A percentile compares a stretch with the other conserved stretches of the same genome.
These are phyloP conservation scores for Agapostemon virescens DNA, from an alignment of 2,888 invertebrate species.

Conservation along the genomic window DNA sequence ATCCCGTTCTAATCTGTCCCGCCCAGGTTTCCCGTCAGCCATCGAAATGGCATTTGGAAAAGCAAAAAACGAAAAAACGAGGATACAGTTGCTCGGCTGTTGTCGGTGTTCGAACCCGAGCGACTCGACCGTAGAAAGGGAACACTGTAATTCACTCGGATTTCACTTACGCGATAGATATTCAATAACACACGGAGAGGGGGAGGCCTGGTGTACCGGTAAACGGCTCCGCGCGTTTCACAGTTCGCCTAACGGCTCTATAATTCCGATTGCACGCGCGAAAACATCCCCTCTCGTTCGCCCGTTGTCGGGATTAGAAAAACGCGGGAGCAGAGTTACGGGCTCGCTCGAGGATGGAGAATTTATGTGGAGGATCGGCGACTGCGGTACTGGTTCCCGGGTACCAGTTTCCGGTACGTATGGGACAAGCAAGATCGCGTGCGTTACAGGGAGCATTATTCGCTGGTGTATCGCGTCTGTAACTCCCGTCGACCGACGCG, in stretches of 20 bases:
- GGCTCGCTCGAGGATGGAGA: conserved; percentile 11
- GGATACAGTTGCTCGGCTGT: background rate
- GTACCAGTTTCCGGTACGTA: conserved; percentile 8
- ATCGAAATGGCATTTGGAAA: background rate
- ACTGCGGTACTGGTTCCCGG: background rate
- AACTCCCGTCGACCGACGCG: conserved; percentile 23
- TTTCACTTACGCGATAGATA: conserved; percentile 7
- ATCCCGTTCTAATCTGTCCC: background rate
- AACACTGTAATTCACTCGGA: conserved; percentile 13
- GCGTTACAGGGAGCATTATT: conserved; percentile 34
- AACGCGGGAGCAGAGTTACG: conserved; percentile 17
- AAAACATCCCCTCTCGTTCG: conserved; percentile 14
- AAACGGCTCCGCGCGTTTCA: background rate
- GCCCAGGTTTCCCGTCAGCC: background rate
- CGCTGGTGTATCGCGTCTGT: conserved; percentile 29
- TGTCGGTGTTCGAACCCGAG: background rate
- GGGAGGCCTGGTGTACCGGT: background rate
- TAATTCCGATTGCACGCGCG: conserved; percentile 18
- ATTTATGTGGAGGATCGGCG: conserved; percentile 18
- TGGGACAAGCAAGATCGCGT: conserved; percentile 35
- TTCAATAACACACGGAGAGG: background rate
- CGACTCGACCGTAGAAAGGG: background rate
- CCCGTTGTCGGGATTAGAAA: conserved; percentile 10
- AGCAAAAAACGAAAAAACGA: background rate
- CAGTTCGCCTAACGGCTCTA: conserved; percentile 17